phyloP scores from a whole-genome alignment of 2,113 vertebrate genomes.

The Indicator maculatus region DNA sequence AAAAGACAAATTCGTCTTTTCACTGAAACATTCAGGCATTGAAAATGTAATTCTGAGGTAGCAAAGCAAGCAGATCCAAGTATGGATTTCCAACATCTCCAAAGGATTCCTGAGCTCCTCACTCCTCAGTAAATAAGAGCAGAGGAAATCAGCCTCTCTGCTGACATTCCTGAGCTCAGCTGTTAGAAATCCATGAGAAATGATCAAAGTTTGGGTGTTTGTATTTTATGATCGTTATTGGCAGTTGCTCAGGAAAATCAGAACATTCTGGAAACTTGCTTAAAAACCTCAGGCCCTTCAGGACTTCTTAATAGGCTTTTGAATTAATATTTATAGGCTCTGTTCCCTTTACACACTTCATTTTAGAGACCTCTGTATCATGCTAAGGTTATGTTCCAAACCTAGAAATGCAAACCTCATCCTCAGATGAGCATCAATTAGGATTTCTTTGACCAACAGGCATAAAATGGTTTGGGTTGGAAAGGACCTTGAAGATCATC shows the following conservation, averaged over 20 bases:
- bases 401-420: neutral
- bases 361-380: neutral
- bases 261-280: neutral
- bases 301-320: neutral
- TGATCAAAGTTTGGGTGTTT: neutral
- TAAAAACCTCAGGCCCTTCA: neutral
- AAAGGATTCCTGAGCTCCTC: neutral
- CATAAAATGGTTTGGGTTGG: no score
- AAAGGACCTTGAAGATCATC: no score
- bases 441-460: neutral
- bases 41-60: neutral
- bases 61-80: neutral
- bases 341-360: neutral
- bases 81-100: neutral
- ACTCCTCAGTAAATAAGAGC: neutral
- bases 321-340: neutral
- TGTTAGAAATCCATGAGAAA: neutral
- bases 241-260: conserved; percentile 3
- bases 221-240: neutral
- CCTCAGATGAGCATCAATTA: neutral
- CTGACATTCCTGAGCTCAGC: neutral
- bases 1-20: neutral
- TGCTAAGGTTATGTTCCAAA: neutral
- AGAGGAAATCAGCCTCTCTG: neutral
- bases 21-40: neutral